These are phyloP conservation scores for Poeciliopsis turneri DNA, from an alignment of 2,797 vertebrate genomes.

Conservation along the genomic window DNA sequence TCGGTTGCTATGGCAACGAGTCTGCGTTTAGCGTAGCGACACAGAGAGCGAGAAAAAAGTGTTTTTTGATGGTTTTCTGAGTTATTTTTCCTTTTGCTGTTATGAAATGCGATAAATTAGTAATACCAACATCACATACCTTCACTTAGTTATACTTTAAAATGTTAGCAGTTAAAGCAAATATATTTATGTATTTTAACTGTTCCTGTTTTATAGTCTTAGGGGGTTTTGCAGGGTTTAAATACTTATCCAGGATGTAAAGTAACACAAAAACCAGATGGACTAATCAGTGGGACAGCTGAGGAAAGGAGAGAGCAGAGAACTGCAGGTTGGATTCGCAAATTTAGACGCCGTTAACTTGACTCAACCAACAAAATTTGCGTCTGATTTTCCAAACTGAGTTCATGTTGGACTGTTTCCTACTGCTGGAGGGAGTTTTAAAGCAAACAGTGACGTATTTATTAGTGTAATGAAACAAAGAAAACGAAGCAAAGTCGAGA, in stretches of 20 bases:
- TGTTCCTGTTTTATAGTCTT: not conserved
- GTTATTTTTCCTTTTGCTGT: no score
- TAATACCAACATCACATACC: no score
- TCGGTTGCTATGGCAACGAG: no score
- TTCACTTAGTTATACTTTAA: no score
- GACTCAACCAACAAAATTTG: not conserved
- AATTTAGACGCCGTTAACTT: not conserved
- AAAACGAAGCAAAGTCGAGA: constrained; percentile 10
- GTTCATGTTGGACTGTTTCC: not conserved
- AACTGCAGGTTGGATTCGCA: not conserved
- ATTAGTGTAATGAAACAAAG: not conserved
- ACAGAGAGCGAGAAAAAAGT: no score
- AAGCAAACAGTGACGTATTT: not conserved
- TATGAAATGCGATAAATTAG: no score
- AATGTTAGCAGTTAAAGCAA: not conserved
- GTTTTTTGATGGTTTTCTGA: no score
- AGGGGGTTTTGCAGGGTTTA: not conserved
- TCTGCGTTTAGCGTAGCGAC: no score
- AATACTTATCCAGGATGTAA: not conserved
- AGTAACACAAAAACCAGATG: not conserved
- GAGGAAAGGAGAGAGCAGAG: not conserved
- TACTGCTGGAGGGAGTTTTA: not conserved
- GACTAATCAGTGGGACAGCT: not conserved
- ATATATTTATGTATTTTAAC: not conserved
- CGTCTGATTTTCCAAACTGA: not conserved